Percentiles rank a stretch among this genome's conserved stretches.
phyloP scores from a whole-genome alignment of 1,140 invertebrate genomes.

The Hyposmocoma kahamanoa region DNA sequence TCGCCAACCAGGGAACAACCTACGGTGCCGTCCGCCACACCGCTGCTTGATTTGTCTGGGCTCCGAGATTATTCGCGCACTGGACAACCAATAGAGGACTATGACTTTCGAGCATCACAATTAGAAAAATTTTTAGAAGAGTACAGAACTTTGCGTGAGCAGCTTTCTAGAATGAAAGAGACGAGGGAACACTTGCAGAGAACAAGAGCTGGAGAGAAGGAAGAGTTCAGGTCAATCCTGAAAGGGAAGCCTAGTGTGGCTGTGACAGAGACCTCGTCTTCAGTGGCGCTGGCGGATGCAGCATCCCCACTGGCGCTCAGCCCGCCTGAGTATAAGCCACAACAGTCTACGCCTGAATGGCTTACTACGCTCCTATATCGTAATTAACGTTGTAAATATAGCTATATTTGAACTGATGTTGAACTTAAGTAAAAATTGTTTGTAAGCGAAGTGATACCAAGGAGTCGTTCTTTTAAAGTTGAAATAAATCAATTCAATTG shows the following conservation, averaged over 20 bases:
- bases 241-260: constrained; percentile 75
- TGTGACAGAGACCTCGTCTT: constrained; percentile 65
- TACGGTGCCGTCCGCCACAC: constrained; percentile 71
- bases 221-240: constrained; percentile 71
- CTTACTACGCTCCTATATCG: constrained; percentile 61
- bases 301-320: constrained; percentile 65
- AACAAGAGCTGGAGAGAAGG: constrained; percentile 60
- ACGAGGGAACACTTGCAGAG: constrained; percentile 80
- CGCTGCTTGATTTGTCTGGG: constrained; percentile 71
- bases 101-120: constrained; percentile 84
- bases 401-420: constrained; percentile 52
- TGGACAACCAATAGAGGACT: constrained; percentile 70
- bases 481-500: constrained; percentile 50
- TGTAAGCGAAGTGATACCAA: constrained; percentile 52
- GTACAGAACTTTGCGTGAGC: constrained; percentile 82
- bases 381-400: constrained; percentile 57
- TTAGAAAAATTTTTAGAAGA: constrained; percentile 85
- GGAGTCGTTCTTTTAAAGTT: constrained; percentile 61
- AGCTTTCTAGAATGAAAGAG: constrained; percentile 84
- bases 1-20: constrained; percentile 58
- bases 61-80: constrained; percentile 61
- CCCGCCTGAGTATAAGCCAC: constrained; percentile 70
- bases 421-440: constrained; percentile 55
- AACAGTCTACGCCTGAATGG: constrained; percentile 69
- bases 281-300: constrained; percentile 60